Evolutionary conservation across 1,140 invertebrate genomes (phyloP).

Genomic region (Drosophila tropicalis): DNA sequence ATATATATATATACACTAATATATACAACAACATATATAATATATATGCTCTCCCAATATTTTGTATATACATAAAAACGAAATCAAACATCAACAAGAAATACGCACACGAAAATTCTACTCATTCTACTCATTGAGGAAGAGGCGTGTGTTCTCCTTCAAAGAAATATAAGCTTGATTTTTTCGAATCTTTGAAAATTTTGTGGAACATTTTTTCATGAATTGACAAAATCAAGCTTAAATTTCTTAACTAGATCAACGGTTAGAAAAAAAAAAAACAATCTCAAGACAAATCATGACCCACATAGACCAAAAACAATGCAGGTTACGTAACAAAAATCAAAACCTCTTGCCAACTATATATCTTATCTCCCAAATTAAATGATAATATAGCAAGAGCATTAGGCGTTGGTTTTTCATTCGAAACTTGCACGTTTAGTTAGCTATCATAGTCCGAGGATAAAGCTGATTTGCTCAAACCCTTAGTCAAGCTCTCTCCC

Average conservation of each 20-base stretch:
- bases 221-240: not conserved
- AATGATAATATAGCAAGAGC: slow-evolving; percentile 18
- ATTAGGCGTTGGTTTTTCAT: not conserved
- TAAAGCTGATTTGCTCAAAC: not conserved
- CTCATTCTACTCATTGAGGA: slow-evolving; percentile 55
- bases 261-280: not conserved
- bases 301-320: slow-evolving; percentile 70
- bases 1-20: slow-evolving; percentile 62
- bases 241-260: not conserved
- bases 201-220: slow-evolving; percentile 71
- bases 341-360: not conserved
- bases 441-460: slow-evolving; percentile 31
- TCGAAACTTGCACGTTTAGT: slow-evolving; percentile 18
- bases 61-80: slow-evolving; percentile 78
- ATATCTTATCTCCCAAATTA: slow-evolving; percentile 62
- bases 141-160: slow-evolving; percentile 19
- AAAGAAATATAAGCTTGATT: not conserved
- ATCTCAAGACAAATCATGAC: slow-evolving; percentile 72
- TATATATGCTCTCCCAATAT: slow-evolving; percentile 68
- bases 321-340: slow-evolving; percentile 5
- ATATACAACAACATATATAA: slow-evolving; percentile 77
- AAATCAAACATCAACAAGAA: slow-evolving; percentile 37
- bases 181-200: slow-evolving; percentile 34
- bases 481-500: slow-evolving; percentile 68
- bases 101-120: slow-evolving; percentile 75